Percentiles rank a stretch among this genome's conserved stretches.
Conservation (phyloP, 2,888 invertebrate genomes). For the Acanthococcus lagerstroemiae region DNA sequence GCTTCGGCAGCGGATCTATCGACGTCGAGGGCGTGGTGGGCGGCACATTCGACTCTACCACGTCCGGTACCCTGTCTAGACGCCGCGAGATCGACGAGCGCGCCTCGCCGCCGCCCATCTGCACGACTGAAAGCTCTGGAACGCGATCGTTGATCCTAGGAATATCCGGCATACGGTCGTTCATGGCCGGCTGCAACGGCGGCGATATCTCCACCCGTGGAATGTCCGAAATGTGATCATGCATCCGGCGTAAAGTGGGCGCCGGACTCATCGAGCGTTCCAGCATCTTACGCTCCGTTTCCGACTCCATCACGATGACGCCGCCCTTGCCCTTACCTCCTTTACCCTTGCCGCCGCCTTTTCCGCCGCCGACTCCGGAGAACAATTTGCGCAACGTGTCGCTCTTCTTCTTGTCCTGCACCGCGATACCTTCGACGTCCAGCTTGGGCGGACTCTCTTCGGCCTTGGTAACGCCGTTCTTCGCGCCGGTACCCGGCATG, state of each 20-base stretch:
- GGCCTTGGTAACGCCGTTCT: conserved; percentile 30
- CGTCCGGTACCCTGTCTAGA: not conserved
- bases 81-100: not conserved
- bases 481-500: conserved; percentile 9
- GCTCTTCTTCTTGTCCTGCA: conserved; percentile 60
- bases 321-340: conserved; percentile 57
- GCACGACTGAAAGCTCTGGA: not conserved
- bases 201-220: not conserved
- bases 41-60: not conserved
- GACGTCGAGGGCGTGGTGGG: not conserved
- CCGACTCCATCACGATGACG: conserved; percentile 57
- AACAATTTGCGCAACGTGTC: conserved; percentile 57
- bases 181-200: not conserved
- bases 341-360: conserved; percentile 56
- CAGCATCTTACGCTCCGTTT: conserved; percentile 33
- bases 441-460: conserved; percentile 43
- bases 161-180: not conserved
- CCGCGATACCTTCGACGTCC: conserved; percentile 46
- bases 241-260: not conserved
- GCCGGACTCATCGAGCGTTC: conserved; percentile 30
- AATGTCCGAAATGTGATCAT: conserved; percentile 13
- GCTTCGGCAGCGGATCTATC: conserved; percentile 1
- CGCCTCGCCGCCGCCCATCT: not conserved
- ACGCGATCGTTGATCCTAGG: not conserved
- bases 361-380: conserved; percentile 46